A percentile compares a stretch with the other conserved stretches of the same genome.
These are phyloP conservation scores for Ispidina picta DNA, from an alignment of 2,797 vertebrate species.

Conservation along the genomic window DNA sequence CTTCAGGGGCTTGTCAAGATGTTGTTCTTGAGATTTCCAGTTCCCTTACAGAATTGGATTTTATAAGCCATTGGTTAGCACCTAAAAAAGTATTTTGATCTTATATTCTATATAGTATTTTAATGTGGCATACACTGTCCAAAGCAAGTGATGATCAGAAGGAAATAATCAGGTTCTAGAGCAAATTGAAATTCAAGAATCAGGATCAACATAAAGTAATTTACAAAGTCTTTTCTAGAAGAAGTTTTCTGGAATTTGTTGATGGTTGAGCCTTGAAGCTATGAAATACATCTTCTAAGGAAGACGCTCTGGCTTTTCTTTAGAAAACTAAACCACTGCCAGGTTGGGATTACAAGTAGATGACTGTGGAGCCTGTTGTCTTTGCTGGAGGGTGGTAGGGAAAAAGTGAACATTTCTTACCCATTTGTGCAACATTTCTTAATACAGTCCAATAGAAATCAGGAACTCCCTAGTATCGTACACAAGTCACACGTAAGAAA, in stretches of 20 bases:
- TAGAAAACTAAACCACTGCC: background rate
- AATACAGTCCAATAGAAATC: background rate
- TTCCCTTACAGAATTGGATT: constrained; percentile 34
- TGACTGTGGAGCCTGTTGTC: background rate
- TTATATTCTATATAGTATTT: background rate
- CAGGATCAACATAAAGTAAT: background rate
- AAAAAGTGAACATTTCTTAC: background rate
- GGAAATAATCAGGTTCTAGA: background rate
- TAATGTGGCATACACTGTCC: background rate
- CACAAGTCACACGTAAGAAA: background rate
- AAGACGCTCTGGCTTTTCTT: constrained; percentile 7
- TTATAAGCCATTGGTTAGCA: constrained; percentile 35
- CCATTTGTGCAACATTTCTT: background rate
- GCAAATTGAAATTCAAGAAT: constrained; percentile 12
- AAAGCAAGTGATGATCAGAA: constrained; percentile 18
- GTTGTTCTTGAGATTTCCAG: background rate
- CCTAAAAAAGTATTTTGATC: constrained; percentile 19
- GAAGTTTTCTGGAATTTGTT: constrained; percentile 3
- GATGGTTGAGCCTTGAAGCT: background rate
- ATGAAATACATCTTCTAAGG: constrained; percentile 5
- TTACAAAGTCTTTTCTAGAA: background rate
- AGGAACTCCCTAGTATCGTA: background rate
- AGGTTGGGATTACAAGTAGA: background rate
- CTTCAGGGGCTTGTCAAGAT: background rate
- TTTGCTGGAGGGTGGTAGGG: background rate